Base-by-base conservation (phyloP, 2,888 invertebrate genomes). In the Scrobipalpa atriplicella region DNA sequence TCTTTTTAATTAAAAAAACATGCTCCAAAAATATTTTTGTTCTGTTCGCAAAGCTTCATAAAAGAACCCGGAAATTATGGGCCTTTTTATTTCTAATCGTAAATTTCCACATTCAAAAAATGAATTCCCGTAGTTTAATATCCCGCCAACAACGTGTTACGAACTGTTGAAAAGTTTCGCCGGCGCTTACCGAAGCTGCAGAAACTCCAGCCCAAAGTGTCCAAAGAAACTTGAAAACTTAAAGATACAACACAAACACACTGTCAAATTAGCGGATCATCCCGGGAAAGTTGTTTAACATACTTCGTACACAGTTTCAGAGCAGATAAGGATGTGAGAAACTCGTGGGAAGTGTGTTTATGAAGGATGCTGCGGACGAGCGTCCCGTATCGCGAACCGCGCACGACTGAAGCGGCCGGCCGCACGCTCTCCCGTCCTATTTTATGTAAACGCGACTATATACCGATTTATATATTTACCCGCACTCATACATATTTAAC, bases 381-480 rank as follows among this genome's bases (percentile, higher is more conserved):
- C 52, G 74, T 72, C 69, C 77, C 79, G 82, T 80, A 75, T 79
- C 73, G 78, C 75, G 79, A 78, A 73, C 79, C 82, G 84, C 83
- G 83, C 82, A 84, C 86, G 85, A 92, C 92, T 91, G 91, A 89
- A 75, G 75, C 81, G 75, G 72, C 78, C 78, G 73, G 73, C 82
- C 75, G 74, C 83, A 80, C 82, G 82, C 85, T 78, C 82, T 82
- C 78, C 78, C 83, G 82, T 84, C 86, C 86, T 68, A 87, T 90
- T 86, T 86, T 89, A 90, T 89, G 89, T 89, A 91, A 87, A 87
- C 84, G 82, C 81, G 79, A 81, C 80, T 89, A 92, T 92, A 87
- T 92, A 90, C 91, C 90, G 89, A 92, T 92, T 92, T 92, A 92
- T 92, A 90, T 92, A 92, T 92, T 92, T 92, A 89, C 92, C 89